Evolutionary conservation across 2,113 vertebrate genomes (phyloP), one percentile per base, ranked within the genome.

Genomic region (Thamnophis sirtalis): DNA sequence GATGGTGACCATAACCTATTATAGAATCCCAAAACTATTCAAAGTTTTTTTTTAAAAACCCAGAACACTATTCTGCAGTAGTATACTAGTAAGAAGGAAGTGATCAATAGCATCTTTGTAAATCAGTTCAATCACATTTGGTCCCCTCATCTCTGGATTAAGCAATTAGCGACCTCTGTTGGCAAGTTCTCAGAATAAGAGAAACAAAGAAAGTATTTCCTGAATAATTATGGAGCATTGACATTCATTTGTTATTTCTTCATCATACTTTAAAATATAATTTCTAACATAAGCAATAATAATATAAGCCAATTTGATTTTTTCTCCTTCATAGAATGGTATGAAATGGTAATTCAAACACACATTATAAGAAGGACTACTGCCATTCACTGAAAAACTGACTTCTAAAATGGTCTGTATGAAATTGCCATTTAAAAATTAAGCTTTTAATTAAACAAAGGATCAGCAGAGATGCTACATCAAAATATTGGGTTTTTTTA

Each of bases 151-250:
- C 43, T 94, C 93, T 97, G 94, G 90, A 80, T 92, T 97, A 95
- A 96, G 68, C 94, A 95, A 90, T 92, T n/a, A 89, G 97, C 96
- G 97, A 93, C 97, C 97, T 96, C 97, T 98, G 93, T 96, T 88
- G 97, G 96, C 93, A 92, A 92, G 60, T 68, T 26, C 48, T 86
- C 89, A 94, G 93, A 96, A 94, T 60, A 54, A 95, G 6, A 2
- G 91, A 28, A 91, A 92, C 92, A 86, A 93, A 87, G 91, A 89
- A 86, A 93, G 89, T 50, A 49, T 38, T 38, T 28, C 13, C 5
- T 91, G 51, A 24, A 60, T 86, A 33, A 10, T 0, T 15, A 2
- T 21, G 0, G 0, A 9, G 15, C 54, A 21, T 0, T 56, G 24
- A 58, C 49, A 56, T 85, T 56, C 89, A 28, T 19, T 33, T n/a